These are phyloP conservation scores for Mallotus villosus DNA, from an alignment of 2,797 vertebrate species.

Conservation along the genomic window DNA sequence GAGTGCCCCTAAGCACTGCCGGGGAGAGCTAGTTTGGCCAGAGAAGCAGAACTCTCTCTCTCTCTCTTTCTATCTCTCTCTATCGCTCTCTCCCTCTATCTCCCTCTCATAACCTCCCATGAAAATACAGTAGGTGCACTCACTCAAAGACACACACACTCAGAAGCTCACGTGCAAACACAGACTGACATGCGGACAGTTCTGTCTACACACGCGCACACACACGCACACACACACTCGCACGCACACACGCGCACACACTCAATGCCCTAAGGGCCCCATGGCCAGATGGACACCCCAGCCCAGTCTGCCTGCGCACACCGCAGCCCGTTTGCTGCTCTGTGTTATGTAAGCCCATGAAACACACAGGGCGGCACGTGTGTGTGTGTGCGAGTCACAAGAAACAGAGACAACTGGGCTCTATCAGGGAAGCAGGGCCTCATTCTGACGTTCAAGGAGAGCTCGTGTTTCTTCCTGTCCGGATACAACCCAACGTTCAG, in stretches of 20 bases:
- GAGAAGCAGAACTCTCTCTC: background rate
- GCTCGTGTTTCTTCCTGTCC: too few species aligned
- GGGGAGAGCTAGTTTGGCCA: background rate
- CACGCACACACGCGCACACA: slow-evolving; percentile 12
- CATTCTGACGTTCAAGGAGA: too few species aligned
- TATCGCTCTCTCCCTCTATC: too few species aligned
- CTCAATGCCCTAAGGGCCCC: slow-evolving; percentile 27
- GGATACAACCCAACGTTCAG: too few species aligned
- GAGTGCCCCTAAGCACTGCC: background rate
- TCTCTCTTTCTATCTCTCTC: too few species aligned
- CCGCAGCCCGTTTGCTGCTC: slow-evolving; percentile 16
- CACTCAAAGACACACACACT: slow-evolving; percentile 8
- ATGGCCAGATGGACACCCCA: slow-evolving; percentile 47
- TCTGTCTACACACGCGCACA: background rate
- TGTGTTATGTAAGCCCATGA: slow-evolving; percentile 34
- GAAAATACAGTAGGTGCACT: background rate
- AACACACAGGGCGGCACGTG: background rate
- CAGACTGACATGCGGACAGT: too few species aligned
- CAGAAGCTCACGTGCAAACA: too few species aligned
- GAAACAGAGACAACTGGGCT: too few species aligned
- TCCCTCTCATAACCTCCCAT: background rate
- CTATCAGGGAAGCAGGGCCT: too few species aligned
- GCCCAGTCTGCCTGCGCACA: slow-evolving; percentile 26
- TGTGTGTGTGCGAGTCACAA: background rate
- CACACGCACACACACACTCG: slow-evolving; percentile 7